Evolutionary conservation across 2,888 invertebrate genomes (phyloP), one percentile per base, ranked within the genome.

Genomic region (Congeria kusceri): DNA sequence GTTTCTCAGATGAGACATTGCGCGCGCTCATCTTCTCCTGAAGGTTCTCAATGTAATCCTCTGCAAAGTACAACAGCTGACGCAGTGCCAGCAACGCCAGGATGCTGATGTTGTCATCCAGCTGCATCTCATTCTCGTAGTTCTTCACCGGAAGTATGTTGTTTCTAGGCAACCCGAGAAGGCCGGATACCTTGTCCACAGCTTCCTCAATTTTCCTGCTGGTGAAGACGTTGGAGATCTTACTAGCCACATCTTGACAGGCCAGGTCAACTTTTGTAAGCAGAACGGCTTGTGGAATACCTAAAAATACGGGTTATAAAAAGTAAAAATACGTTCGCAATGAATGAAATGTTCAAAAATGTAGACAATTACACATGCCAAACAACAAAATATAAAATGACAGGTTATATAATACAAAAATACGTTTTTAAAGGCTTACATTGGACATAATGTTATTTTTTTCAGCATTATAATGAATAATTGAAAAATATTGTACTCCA

Each of bases 21-120:
- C 39, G 39, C 39, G 39, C 39, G 39, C 11, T 39, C 39, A 39
- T 39, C 39, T 39, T 39, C 39, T 39, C 39, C 39, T 39, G 39
- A 39, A 39, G 39, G 11, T 39, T 39, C 53, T 53, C 53, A 23
- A 53, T 53, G 53, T 53, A 53, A 53, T 53, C 53, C 20, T 53
- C 53, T 25, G 53, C 53, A 20, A 53, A 53, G 25, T 53, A 25
- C 23, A 53, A 4, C 5, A 53, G 5, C 25, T 25, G 53, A 2
- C 25, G 53, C 53, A 53, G 13, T 53, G 53, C 53, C 9, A 53
- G 53, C 25, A 53, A 25, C 53, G 53, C 20, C 25, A 53, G 53
- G 9, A 53, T 53, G 25, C 23, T 53, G 53, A 53, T 25, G 53
- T 53, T 25, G 25, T 53, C 53, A 25, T 53, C 53, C 20, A 53